Evolutionary conservation across 2,113 vertebrate species (phyloP), one percentile per base, ranked within the genome.

Genomic region (Machaerirhynchus nigripectus): DNA sequence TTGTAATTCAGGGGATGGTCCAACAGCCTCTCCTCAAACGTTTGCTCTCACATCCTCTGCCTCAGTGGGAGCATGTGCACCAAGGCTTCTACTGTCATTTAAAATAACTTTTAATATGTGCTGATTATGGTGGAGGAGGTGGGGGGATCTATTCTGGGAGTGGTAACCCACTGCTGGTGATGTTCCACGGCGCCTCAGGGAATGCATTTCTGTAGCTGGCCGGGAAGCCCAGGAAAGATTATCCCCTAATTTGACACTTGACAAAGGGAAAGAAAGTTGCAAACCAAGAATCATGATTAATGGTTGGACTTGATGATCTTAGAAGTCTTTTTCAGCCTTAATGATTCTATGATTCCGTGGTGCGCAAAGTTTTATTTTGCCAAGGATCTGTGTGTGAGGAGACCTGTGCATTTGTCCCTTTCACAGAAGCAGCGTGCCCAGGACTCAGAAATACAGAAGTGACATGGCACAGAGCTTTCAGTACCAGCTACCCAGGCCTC

Each of bases 21-120:
- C 44, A 7, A 39, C 28, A 70, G 17, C 22, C 0, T 0, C 55
- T 84, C 67, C 76, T 87, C 35, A 8, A 7, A 33, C 0, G 0
- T 57, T 78, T 63, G 63, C 64, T 64, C 33, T 68, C 73, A 12
- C 5, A 1, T 63, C 47, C 21, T 71, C 39, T 64, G 60, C 77
- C 60, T 75, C 73, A 39, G 33, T 1, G 7, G 76, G 4, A 75
- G 14, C 35, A 18, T 1, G 0, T 46, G 67, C 44, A 76, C 15
- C 33, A 23, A 39, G 49, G 27, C 46, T 19, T 35, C 42, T 71
- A 49, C 70, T 81, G 63, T 21, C 55, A 63, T 80, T 61, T 49
- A 50, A 46, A 76, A 69, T 46, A 73, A 44, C 15, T 90, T 92
- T 59, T 47, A 75, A 39, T 61, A 42, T 24, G 27, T 35, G 9